Conservation (phyloP, 2,113 vertebrate genomes). For the Albula goreensis region DNA sequence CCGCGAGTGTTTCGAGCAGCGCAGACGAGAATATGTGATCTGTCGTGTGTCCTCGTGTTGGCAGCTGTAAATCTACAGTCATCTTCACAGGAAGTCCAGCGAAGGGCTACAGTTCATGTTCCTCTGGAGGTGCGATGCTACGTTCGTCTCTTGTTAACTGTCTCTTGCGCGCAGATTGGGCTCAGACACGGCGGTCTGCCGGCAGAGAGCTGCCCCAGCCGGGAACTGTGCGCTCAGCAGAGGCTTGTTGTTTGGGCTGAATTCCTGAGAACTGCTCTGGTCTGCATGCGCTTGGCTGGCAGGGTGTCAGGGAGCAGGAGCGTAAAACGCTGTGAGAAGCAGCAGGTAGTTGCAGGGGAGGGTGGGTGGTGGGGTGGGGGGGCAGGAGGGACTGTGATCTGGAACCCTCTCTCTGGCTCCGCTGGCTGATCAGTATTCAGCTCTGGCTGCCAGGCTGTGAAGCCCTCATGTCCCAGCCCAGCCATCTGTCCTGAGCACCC, state of each 20-base stretch:
- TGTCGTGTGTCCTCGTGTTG: neutral
- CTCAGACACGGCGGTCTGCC: too few relatives aligned
- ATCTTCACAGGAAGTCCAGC: neutral
- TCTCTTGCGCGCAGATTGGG: too few relatives aligned
- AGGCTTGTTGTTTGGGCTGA: neutral
- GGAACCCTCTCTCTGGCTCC: neutral
- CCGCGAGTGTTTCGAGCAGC: neutral
- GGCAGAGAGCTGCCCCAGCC: too few relatives aligned
- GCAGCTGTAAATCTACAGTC: neutral
- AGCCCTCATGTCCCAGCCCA: conserved; percentile 55
- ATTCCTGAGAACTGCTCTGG: neutral
- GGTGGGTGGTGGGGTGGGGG: conserved; percentile 28
- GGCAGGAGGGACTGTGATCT: conserved; percentile 56
- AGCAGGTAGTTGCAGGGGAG: conserved; percentile 29
- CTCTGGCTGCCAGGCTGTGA: conserved; percentile 61
- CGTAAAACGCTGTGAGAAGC: neutral
- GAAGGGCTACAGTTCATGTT: neutral
- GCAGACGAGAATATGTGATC: neutral
- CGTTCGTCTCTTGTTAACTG: too few relatives aligned
- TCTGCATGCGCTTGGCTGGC: neutral
- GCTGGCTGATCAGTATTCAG: conserved; percentile 67
- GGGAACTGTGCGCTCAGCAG: too few relatives aligned
- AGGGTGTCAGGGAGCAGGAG: neutral
- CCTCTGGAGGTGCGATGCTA: neutral
- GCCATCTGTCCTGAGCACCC: conserved; percentile 57